Conservation (phyloP, 2,797 vertebrate species). For the Eleutherodactylus coqui region DNA sequence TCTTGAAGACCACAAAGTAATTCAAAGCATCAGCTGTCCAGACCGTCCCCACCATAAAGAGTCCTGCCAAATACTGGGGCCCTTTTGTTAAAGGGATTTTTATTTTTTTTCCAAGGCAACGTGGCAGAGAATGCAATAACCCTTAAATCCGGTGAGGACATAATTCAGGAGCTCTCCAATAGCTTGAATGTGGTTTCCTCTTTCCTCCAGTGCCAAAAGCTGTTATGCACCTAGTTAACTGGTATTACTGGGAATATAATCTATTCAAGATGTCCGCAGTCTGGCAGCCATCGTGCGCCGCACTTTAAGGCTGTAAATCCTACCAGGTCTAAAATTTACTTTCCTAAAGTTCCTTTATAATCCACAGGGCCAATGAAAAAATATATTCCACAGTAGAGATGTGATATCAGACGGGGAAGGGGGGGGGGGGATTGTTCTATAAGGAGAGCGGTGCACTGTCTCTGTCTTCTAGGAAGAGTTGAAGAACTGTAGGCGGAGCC, state of each 20-base stretch:
- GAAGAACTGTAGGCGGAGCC: too few species aligned
- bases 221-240: conserved; percentile 7
- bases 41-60: conserved; percentile 39
- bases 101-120: conserved; percentile 37
- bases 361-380: not conserved
- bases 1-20: conserved; percentile 39
- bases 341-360: not conserved
- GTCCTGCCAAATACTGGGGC: conserved; percentile 24
- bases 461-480: too few species aligned
- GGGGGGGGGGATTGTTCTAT: not conserved
- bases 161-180: conserved; percentile 40
- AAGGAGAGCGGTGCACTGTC: too few species aligned
- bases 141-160: conserved; percentile 20
- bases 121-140: conserved; percentile 39
- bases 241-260: conserved; percentile 10
- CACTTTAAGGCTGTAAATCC: conserved; percentile 31
- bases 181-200: conserved; percentile 37
- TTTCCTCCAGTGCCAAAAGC: conserved; percentile 20
- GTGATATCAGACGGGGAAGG: not conserved
- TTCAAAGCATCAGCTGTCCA: conserved; percentile 8
- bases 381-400: not conserved
- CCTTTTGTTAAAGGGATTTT: conserved; percentile 22
- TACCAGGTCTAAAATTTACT: conserved; percentile 31
- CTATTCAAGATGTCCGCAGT: conserved; percentile 21
- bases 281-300: not conserved